These are phyloP conservation scores for Nematopogon swammerdamellus DNA, from an alignment of 2,888 invertebrate species.

Conservation along the genomic window DNA sequence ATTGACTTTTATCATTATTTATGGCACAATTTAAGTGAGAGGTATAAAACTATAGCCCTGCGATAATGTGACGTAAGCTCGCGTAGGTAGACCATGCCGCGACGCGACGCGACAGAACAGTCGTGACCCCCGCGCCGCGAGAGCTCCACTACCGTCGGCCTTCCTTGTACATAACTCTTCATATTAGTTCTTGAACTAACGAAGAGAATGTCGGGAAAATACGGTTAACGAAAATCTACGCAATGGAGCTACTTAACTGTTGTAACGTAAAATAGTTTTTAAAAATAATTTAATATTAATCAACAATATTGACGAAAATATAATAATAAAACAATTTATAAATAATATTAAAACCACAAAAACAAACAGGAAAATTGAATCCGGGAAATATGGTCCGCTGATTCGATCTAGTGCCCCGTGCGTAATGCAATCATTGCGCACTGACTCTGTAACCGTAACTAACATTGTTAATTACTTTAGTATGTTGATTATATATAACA, in stretches of 20 bases:
- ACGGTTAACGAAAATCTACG: neutral
- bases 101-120: neutral
- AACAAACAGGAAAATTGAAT: too few species aligned
- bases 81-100: neutral
- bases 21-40: neutral
- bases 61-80: too few species aligned
- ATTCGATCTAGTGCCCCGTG: too few species aligned
- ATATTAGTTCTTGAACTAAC: neutral
- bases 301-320: neutral
- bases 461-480: too few species aligned
- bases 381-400: too few species aligned
- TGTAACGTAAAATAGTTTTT: neutral
- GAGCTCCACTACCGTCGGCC: neutral
- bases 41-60: too few species aligned
- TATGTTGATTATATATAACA: too few species aligned
- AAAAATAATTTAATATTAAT: neutral
- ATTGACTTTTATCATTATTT: neutral
- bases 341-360: too few species aligned
- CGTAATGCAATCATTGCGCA: too few species aligned
- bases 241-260: neutral
- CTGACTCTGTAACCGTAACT: too few species aligned
- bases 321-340: too few species aligned
- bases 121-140: neutral
- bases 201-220: neutral
- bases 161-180: too few species aligned